These are phyloP conservation scores for Esox masquinongy DNA, from an alignment of 2,797 vertebrate species.

Conservation along the genomic window DNA sequence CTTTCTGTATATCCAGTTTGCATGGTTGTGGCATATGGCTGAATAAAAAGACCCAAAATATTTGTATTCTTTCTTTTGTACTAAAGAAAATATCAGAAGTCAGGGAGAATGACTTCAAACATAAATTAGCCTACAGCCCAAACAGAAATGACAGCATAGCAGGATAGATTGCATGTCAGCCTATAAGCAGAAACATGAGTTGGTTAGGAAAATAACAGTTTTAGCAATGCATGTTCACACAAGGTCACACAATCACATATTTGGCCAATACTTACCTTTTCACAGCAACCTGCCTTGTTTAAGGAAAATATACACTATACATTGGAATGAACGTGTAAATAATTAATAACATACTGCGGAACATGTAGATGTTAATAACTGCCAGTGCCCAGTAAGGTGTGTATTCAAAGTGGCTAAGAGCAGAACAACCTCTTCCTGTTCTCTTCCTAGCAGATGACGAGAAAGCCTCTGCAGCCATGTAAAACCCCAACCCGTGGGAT, in stretches of 20 bases:
- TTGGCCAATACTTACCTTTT: background rate
- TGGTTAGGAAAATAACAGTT: background rate
- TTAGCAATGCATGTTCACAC: conserved; percentile 1
- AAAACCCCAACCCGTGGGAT: background rate
- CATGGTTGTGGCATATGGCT: background rate
- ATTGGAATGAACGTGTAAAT: background rate
- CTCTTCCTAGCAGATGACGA: background rate
- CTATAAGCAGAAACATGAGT: conserved; percentile 5
- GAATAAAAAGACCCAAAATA: too few species aligned
- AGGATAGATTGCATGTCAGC: background rate
- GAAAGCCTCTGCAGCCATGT: conserved; percentile 16
- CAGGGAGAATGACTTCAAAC: background rate
- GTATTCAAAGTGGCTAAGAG: background rate
- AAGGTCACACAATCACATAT: background rate
- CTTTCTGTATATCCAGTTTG: background rate
- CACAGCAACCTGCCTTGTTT: background rate
- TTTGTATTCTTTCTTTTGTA: background rate
- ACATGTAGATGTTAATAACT: background rate
- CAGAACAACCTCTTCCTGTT: conserved; percentile 10
- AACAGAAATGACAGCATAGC: conserved; percentile 2
- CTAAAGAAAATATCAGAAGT: background rate
- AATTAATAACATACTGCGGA: background rate
- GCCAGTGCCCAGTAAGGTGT: background rate
- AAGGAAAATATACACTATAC: background rate
- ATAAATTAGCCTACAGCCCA: background rate